Evolutionary conservation across 64 coral and sea anemone genomes (phyloP).

Genomic region (Pocillopora damicornis): DNA sequence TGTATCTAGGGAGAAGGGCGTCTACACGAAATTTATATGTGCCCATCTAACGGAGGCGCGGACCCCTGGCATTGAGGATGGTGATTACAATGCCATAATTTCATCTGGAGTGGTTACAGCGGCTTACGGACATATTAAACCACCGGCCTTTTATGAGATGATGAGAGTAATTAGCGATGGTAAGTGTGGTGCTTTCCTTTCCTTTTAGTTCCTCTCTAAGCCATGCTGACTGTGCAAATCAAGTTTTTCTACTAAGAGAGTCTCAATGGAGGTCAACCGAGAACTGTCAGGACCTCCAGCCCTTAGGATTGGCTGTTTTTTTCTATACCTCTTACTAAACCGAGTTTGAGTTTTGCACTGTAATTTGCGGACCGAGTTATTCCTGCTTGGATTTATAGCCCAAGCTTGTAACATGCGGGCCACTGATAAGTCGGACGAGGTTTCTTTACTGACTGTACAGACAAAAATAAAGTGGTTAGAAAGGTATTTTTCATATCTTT

Average conservation of each 20-base stretch:
- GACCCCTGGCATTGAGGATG: constrained; percentile 6
- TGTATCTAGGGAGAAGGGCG: constrained; percentile 1
- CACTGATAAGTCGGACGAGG: too few species aligned
- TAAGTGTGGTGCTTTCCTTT: neutral
- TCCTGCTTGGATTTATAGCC: too few species aligned
- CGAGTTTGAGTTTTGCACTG: too few species aligned
- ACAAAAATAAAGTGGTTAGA: too few species aligned
- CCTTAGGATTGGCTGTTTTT: too few species aligned
- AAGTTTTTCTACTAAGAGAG: neutral
- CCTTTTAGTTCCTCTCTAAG: neutral
- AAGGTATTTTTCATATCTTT: too few species aligned
- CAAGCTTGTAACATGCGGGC: too few species aligned
- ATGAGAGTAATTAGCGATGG: constrained; percentile 26
- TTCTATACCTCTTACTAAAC: too few species aligned
- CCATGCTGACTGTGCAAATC: neutral
- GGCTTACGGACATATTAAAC: constrained; percentile 7
- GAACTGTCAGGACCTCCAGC: too few species aligned
- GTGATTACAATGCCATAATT: constrained; percentile 31
- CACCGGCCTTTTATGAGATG: constrained; percentile 35
- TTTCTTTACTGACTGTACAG: too few species aligned
- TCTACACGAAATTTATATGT: constrained; percentile 39
- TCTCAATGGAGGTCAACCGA: too few species aligned
- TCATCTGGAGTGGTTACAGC: constrained; percentile 1
- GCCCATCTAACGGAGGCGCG: neutral
- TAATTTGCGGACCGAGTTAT: too few species aligned